A percentile compares a stretch with the other conserved stretches of the same genome.
phyloP scores from a whole-genome alignment of 2,797 vertebrate species.

The Dermochelys coriacea region DNA sequence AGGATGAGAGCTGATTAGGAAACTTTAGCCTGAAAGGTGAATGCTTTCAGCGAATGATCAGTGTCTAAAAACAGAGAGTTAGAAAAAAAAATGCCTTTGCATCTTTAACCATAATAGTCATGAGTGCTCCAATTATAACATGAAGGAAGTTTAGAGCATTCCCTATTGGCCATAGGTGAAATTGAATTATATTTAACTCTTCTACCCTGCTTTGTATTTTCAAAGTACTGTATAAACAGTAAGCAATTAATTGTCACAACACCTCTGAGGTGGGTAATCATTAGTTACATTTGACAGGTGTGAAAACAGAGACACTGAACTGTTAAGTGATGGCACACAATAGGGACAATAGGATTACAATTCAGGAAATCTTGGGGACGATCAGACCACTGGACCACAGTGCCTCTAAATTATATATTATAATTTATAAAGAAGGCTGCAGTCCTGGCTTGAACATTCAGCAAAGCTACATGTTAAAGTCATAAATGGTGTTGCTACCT shows the following conservation, averaged over 20 bases:
- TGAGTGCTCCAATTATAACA: neutral
- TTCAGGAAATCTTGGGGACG: neutral
- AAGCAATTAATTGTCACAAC: no score
- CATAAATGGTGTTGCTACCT: neutral
- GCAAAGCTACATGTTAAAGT: neutral
- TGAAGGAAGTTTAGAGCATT: neutral
- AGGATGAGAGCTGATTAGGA: rapidly evolving
- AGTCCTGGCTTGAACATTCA: neutral
- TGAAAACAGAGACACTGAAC: neutral
- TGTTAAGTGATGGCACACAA: neutral
- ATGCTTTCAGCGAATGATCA: neutral
- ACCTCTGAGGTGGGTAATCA: neutral
- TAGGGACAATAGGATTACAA: neutral
- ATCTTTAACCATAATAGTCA: neutral
- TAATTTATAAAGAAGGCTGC: neutral
- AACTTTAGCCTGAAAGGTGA: neutral
- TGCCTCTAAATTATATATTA: neutral
- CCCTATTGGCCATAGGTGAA: neutral
- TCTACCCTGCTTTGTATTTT: neutral
- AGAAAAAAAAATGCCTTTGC: neutral
- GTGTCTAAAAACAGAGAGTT: neutral
- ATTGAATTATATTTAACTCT: neutral
- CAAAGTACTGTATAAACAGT: neutral
- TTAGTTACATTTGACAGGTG: neutral
- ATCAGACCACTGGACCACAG: neutral